Evolutionary conservation across 2,888 invertebrate genomes (phyloP).

Genomic region (Pristionchus entomophagus): DNA sequence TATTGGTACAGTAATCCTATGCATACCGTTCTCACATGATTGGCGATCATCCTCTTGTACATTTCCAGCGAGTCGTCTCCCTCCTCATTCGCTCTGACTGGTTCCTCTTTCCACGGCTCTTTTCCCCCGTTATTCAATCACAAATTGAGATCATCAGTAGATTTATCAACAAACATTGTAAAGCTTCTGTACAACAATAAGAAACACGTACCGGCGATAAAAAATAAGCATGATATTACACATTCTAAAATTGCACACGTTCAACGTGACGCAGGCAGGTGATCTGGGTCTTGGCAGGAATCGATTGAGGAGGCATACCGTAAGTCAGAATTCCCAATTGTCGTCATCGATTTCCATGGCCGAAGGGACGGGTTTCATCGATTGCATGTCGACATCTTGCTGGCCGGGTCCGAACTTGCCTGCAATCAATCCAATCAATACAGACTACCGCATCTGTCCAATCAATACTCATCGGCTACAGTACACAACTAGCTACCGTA

Average conservation of each 20-base stretch:
- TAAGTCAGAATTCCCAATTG: slow-evolving; percentile 12
- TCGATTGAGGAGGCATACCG: background rate
- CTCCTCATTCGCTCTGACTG: background rate
- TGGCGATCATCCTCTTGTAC: slow-evolving; percentile 47
- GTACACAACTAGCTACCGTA: slow-evolving; percentile 29
- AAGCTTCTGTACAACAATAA: background rate
- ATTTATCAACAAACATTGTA: no score
- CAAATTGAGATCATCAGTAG: no score
- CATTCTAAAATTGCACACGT: slow-evolving; percentile 10
- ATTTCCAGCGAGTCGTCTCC: slow-evolving; percentile 40
- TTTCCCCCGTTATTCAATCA: no score
- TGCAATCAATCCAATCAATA: background rate
- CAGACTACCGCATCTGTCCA: background rate
- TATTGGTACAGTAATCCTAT: background rate
- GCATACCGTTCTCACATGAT: slow-evolving; percentile 27
- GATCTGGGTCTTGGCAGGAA: background rate
- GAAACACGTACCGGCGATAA: background rate
- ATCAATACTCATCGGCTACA: slow-evolving; percentile 19
- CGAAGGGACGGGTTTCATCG: slow-evolving; percentile 2
- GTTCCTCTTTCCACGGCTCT: slow-evolving; percentile 35
- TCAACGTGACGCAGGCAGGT: background rate
- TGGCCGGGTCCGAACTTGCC: slow-evolving; percentile 16
- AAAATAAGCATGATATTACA: background rate
- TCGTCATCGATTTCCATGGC: slow-evolving; percentile 14
- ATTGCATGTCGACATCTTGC: slow-evolving; percentile 17